Evolutionary conservation across 2,113 vertebrate species (phyloP).

Genomic region (Pseudopodoces humilis): DNA sequence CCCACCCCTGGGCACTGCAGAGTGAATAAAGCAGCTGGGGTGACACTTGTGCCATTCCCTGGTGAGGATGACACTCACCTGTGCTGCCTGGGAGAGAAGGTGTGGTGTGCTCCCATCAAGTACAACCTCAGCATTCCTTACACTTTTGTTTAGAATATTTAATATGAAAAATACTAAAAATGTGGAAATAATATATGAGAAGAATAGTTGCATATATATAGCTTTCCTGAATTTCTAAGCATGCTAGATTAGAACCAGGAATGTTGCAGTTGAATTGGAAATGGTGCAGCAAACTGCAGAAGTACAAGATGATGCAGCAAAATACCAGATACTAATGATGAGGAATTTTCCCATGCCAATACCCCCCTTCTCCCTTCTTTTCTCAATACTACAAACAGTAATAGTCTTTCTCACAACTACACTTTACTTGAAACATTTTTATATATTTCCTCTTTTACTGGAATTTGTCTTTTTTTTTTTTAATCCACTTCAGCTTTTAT

Average conservation of each 20-base stretch:
- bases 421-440: background rate
- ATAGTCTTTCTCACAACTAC: background rate
- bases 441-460: background rate
- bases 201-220: background rate
- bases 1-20: background rate
- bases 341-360: background rate
- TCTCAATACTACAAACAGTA: background rate
- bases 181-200: background rate
- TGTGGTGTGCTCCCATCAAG: accelerated
- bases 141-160: background rate
- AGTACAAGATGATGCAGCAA: constrained; percentile 4
- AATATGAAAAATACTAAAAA: background rate
- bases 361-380: background rate
- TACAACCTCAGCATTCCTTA: background rate
- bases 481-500: background rate
- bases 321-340: background rate
- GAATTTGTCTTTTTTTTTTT: background rate
- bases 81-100: background rate
- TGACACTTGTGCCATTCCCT: background rate
- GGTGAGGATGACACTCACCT: background rate
- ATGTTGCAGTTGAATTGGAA: background rate
- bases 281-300: background rate
- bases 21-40: background rate
- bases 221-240: background rate
- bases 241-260: background rate